phyloP scores from a whole-genome alignment of 2,888 invertebrate species.

The Agrypnus murinus region DNA sequence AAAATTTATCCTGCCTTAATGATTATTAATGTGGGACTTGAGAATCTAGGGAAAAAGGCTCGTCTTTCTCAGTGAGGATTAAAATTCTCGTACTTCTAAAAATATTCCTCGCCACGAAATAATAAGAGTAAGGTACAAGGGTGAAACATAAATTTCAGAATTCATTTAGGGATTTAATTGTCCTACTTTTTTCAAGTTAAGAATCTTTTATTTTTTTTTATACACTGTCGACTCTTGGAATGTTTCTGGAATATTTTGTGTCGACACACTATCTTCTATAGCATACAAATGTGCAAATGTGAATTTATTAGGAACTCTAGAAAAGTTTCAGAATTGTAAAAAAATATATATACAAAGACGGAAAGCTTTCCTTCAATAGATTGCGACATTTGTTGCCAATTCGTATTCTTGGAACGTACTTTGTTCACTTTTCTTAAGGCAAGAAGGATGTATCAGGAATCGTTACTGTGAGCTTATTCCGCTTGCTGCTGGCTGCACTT shows the following conservation, averaged over 20 bases:
- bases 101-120: slow-evolving; percentile 20
- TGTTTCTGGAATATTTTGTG: slow-evolving; percentile 42
- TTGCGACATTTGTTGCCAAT: slow-evolving; percentile 50
- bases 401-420: slow-evolving; percentile 45
- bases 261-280: slow-evolving; percentile 26
- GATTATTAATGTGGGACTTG: slow-evolving; percentile 39
- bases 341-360: slow-evolving; percentile 46
- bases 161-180: slow-evolving; percentile 38
- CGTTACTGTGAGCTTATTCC: slow-evolving; percentile 34
- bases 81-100: slow-evolving; percentile 20
- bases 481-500: slow-evolving; percentile 13
- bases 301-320: slow-evolving; percentile 45
- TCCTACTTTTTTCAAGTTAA: slow-evolving; percentile 27
- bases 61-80: slow-evolving; percentile 30
- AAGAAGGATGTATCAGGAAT: slow-evolving; percentile 46
- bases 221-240: slow-evolving; percentile 17
- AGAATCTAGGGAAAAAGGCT: slow-evolving; percentile 31
- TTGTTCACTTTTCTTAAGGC: slow-evolving; percentile 49
- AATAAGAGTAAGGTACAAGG: slow-evolving; percentile 27
- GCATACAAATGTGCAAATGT: slow-evolving; percentile 45
- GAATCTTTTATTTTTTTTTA: slow-evolving; percentile 25
- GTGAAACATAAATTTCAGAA: slow-evolving; percentile 36
- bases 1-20: slow-evolving; percentile 35
- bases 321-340: slow-evolving; percentile 46
- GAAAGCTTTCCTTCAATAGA: slow-evolving; percentile 50